Evolutionary conservation across 2,113 vertebrate species (phyloP), one percentile per base, ranked within the genome.

Genomic region (Hemiprocne comata): DNA sequence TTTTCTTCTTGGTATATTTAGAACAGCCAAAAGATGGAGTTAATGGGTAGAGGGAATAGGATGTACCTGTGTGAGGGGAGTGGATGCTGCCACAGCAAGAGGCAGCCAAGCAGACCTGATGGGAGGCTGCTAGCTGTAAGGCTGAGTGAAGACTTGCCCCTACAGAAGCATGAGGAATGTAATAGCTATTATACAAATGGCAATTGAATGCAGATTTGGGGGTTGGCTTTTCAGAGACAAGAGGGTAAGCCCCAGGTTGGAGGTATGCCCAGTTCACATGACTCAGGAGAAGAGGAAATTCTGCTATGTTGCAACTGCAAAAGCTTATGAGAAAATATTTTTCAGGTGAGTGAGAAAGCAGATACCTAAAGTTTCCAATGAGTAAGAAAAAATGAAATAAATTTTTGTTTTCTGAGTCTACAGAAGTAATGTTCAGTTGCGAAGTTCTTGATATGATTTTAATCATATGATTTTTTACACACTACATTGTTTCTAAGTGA

Each of bases 291-390:
- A 89, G 84, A 94, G 61, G 73, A 94, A 89, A 82, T 61, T 87
- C 84, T 84, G 16, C 42, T 60, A 6, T 86, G 83, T 87, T 0
- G 19, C 77, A 95, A 92, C 44, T 0, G 0, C 31, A 72, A 61
- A 81, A 75, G 29, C 79, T 93, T 64, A 77, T 44, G 66, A 96
- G 53, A 89, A 81, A 78, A 90, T 31, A 24, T 17, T 33, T 42
- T 71, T 75, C 81, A 89, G 80, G 57, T 96, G 87, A 87, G 73
- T 87, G 81, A 92, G 87, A 92, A 91, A 89, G 72, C 19, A 90
- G 85, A 73, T 33, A 78, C 33, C 25, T 70, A 23, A 93, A 91
- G 50, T 94, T 96, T 91, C 81, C 89, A 82, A 33, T 75, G 74
- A 94, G 34, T 89, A 91, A 89, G 42, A 69, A 85, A 87, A 93